Evolutionary conservation across 1,140 invertebrate genomes (phyloP).

Genomic region (Bombus sibiricus): DNA sequence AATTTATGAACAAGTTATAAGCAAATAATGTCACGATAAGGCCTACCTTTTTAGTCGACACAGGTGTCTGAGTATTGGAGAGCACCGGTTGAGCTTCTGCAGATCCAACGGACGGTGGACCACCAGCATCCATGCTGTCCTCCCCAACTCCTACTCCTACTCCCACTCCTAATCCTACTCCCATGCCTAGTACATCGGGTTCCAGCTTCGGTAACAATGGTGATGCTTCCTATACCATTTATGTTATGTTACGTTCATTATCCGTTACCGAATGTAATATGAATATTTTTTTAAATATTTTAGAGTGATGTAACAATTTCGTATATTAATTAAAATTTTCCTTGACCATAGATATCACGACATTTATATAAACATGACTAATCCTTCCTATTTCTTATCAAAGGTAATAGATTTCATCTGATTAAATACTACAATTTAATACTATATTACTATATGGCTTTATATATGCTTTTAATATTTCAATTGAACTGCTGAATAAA

Average conservation of each 20-base stretch:
- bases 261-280: slow-evolving; percentile 59
- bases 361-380: background rate
- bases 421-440: background rate
- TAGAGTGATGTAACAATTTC: slow-evolving; percentile 26
- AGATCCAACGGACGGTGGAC: slow-evolving; percentile 89
- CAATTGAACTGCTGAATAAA: background rate
- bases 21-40: slow-evolving; percentile 67
- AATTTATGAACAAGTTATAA: slow-evolving; percentile 65
- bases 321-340: slow-evolving; percentile 10
- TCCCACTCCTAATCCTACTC: slow-evolving; percentile 82
- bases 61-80: slow-evolving; percentile 83
- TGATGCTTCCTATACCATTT: slow-evolving; percentile 83
- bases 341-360: slow-evolving; percentile 1
- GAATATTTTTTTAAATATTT: slow-evolving; percentile 37
- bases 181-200: slow-evolving; percentile 82
- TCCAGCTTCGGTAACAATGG: slow-evolving; percentile 84
- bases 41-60: slow-evolving; percentile 84
- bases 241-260: slow-evolving; percentile 72
- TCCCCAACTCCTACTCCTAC: slow-evolving; percentile 84
- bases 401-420: slow-evolving; percentile 14
- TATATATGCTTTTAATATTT: background rate
- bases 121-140: slow-evolving; percentile 84
- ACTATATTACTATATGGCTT: background rate
- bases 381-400: background rate
- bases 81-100: slow-evolving; percentile 84